phyloP scores from a whole-genome alignment of 2,888 invertebrate genomes.

The Drosophila fulvimacula region DNA sequence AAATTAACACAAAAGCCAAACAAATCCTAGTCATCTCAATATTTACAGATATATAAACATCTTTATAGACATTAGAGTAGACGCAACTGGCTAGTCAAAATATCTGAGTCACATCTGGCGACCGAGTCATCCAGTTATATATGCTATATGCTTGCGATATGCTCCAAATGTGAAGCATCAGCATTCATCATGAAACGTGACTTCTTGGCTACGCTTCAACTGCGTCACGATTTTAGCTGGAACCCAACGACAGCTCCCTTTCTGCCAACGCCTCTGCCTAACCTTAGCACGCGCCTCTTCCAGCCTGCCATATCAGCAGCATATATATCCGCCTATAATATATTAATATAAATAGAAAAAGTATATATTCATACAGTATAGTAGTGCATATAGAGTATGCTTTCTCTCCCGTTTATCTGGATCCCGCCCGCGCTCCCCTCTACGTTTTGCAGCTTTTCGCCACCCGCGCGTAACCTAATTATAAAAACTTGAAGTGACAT shows the following conservation, averaged over 20 bases:
- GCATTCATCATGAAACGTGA: constrained; percentile 57
- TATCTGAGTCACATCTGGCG: constrained; percentile 37
- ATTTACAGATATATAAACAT: neutral
- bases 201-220: constrained; percentile 26
- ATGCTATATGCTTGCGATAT: constrained; percentile 21
- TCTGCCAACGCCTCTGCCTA: constrained; percentile 4
- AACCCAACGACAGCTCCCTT: neutral
- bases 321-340: constrained; percentile 5
- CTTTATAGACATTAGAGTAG: constrained; percentile 1
- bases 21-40: neutral
- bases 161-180: constrained; percentile 31
- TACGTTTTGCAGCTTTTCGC: constrained; percentile 50
- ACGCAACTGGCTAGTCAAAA: constrained; percentile 11
- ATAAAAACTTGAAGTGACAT: constrained; percentile 66
- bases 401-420: constrained; percentile 33
- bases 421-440: neutral
- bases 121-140: constrained; percentile 11
- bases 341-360: too few relatives aligned
- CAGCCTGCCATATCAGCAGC: constrained; percentile 2
- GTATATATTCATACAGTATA: neutral
- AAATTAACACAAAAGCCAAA: neutral
- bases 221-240: constrained; percentile 12
- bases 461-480: constrained; percentile 77
- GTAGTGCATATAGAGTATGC: neutral
- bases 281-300: constrained; percentile 27